Evolutionary conservation across 2,797 vertebrate species (phyloP).

Genomic region (Brachymystax lenok): DNA sequence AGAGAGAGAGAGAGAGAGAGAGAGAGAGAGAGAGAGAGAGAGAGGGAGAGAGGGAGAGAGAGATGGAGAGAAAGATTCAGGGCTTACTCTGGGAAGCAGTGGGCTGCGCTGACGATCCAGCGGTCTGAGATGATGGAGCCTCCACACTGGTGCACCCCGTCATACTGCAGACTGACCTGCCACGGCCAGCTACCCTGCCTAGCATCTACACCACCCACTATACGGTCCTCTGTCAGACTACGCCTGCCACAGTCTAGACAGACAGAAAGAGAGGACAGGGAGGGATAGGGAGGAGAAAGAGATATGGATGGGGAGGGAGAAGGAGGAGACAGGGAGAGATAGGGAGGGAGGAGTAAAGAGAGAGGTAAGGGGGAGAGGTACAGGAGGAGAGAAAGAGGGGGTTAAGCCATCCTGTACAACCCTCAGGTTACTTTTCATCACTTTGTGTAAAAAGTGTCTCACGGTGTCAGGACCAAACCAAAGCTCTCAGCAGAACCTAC

Average conservation of each 20-base stretch:
- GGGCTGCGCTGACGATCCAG: constrained; percentile 89
- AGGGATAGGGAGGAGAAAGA: too few species aligned
- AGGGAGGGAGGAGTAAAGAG: too few species aligned
- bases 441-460: too few species aligned
- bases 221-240: constrained; percentile 85
- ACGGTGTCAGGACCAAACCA: too few species aligned
- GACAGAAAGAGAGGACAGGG: not conserved
- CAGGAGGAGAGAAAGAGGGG: too few species aligned
- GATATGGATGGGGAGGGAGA: too few species aligned
- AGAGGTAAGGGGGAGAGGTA: too few species aligned
- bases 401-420: too few species aligned
- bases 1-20: too few species aligned
- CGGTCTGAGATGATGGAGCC: constrained; percentile 88
- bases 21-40: not conserved
- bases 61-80: not conserved
- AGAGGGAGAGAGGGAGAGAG: not conserved
- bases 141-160: constrained; percentile 88
- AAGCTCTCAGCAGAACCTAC: constrained; percentile 57
- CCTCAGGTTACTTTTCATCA: too few species aligned
- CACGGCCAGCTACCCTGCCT: constrained; percentile 88
- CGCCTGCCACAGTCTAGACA: constrained; percentile 85
- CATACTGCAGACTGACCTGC: constrained; percentile 91
- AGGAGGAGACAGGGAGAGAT: too few species aligned
- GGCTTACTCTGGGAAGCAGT: constrained; percentile 89
- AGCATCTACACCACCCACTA: constrained; percentile 86